phyloP scores from a whole-genome alignment of 2,797 vertebrate species.

The Malurus leucopterus region DNA sequence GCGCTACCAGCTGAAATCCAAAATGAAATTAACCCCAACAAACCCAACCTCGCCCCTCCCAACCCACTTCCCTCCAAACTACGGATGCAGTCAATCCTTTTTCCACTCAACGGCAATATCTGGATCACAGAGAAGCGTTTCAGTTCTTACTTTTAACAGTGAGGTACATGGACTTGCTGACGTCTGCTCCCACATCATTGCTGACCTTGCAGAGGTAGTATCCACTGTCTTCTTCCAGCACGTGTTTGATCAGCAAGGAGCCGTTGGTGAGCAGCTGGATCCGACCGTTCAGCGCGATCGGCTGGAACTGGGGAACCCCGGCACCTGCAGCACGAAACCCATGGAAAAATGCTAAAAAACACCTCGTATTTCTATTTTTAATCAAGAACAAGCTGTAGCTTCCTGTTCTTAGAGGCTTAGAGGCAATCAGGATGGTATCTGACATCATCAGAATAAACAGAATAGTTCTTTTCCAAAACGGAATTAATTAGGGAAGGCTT shows the following conservation, averaged over 20 bases:
- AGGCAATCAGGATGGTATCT: neutral
- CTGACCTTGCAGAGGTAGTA: conserved; percentile 99
- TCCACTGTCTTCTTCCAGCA: conserved; percentile 95
- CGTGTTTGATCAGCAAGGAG: conserved; percentile 94
- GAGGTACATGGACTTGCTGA: conserved; percentile 99
- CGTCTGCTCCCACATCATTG: conserved; percentile 98
- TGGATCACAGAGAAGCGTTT: conserved; percentile 62
- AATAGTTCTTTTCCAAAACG: neutral
- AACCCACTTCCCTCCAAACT: neutral
- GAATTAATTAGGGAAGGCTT: neutral
- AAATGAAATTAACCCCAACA: neutral
- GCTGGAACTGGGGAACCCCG: conserved; percentile 95
- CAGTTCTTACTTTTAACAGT: conserved; percentile 96
- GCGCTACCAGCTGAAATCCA: neutral
- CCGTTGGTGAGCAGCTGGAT: conserved; percentile 93
- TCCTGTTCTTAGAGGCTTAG: neutral
- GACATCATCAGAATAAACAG: fast-evolving
- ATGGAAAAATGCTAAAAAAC: fast-evolving
- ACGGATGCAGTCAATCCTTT: neutral
- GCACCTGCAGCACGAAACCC: conserved; percentile 76
- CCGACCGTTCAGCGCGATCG: conserved; percentile 89
- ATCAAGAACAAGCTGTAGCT: neutral
- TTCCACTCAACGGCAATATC: conserved; percentile 59
- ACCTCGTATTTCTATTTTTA: fast-evolving
- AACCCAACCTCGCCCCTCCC: neutral